A percentile compares a stretch with the other conserved stretches of the same genome.
These are phyloP conservation scores for Meta bourneti DNA, from an alignment of 2,888 invertebrate species.

Conservation along the genomic window DNA sequence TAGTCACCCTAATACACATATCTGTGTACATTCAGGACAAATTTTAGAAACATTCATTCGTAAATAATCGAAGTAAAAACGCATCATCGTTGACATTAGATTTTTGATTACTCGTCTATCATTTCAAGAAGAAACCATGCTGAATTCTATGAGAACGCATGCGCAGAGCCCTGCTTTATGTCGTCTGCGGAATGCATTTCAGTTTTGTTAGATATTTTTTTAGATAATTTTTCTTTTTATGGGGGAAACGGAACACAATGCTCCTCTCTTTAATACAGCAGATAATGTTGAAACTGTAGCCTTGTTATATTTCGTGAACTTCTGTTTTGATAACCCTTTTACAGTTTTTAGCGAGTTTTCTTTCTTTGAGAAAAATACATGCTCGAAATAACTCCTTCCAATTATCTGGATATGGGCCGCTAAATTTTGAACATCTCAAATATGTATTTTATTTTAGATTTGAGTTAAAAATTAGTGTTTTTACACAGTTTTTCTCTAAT, in stretches of 20 bases:
- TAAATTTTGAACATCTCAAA: too few relatives aligned
- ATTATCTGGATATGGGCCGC: too few relatives aligned
- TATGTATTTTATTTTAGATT: too few relatives aligned
- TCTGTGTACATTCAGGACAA: not conserved
- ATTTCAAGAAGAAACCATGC: conserved; percentile 74
- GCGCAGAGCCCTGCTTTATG: conserved; percentile 63
- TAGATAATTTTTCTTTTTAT: not conserved
- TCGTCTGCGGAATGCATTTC: conserved; percentile 74
- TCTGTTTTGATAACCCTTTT: too few relatives aligned
- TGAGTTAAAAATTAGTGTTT: too few relatives aligned
- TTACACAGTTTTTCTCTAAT: too few relatives aligned
- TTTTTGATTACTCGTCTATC: conserved; percentile 57
- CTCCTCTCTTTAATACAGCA: too few relatives aligned
- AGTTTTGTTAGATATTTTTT: not conserved
- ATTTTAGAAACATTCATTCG: not conserved
- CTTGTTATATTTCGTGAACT: too few relatives aligned
- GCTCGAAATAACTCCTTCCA: too few relatives aligned
- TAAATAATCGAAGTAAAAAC: conserved; percentile 9
- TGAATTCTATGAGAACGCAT: conserved; percentile 72
- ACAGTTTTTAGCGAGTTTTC: too few relatives aligned
- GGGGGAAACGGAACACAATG: not conserved
- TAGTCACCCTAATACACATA: conserved; percentile 38
- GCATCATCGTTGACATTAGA: conserved; percentile 60
- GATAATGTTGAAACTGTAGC: too few relatives aligned
- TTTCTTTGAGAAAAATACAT: too few relatives aligned